Base-by-base conservation (phyloP, 2,888 invertebrate genomes). In the Agrotis segetum region DNA sequence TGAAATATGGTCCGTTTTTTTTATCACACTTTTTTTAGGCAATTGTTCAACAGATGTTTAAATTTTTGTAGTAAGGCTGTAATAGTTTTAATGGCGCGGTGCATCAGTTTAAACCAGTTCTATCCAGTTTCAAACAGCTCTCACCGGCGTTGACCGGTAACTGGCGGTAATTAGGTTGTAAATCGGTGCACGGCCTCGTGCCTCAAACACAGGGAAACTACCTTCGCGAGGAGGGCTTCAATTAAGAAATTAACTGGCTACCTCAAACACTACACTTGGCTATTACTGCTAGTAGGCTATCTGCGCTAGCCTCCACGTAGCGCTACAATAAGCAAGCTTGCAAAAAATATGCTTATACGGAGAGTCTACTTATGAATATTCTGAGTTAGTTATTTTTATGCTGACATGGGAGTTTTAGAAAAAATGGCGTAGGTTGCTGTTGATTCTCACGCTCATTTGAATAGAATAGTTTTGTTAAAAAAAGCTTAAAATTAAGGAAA, bases 291-390 rank as follows among this genome's bases (percentile, higher is more conserved):
- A n/a, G n/a, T n/a, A 75, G 16, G 61, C 13, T 67, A 55, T 67
- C 34, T 58, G 53, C 44, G 55, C 60, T 72, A 14, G 53, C 44
- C 24, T 47, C 24, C 53, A 47, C 47, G 79, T 62, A 64, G 64
- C 34, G 71, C 61, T 64, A 58, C 53, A 67, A 67, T 58, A 76
- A 3, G 67, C 56, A 50, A 60, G 14, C 16, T 71, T 55, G 65
- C 55, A 70, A 71, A 79, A 77, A 80, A 56, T 55, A 29, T 21
- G 62, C 66, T 11, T 55, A 14, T 53, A 69, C 11, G 61, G 55
- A 53, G 50, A 53, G 76, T 68, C 52, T 56, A 67, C 59, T 67
- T 67, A 82, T 83, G 64, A 83, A 82, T 83, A 83, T 83, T 74
- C 40, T 63, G 44, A 19, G 24, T 59, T 71, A 47, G 29, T 67